Evolutionary conservation across 2,888 invertebrate genomes (phyloP).

Genomic region (Opisthograptis luteolata): DNA sequence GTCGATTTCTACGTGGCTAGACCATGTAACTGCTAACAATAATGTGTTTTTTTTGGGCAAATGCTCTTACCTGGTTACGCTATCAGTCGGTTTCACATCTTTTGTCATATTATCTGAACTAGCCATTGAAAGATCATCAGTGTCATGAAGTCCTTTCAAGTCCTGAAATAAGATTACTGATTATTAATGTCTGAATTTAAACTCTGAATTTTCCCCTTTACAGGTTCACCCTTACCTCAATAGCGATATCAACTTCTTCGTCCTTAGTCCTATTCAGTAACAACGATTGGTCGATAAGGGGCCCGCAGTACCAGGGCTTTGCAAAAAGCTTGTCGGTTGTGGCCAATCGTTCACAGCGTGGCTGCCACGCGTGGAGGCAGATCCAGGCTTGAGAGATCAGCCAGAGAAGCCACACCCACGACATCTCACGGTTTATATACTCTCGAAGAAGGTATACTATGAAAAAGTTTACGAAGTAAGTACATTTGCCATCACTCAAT

Average conservation of each 20-base stretch:
- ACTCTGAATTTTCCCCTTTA: too few relatives aligned
- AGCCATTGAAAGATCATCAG: constrained; percentile 48
- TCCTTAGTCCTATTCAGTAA: constrained; percentile 92
- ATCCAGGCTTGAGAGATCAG: constrained; percentile 94
- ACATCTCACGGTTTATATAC: constrained; percentile 85
- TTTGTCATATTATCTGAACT: constrained; percentile 63
- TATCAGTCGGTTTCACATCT: constrained; percentile 89
- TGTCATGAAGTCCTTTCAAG: constrained; percentile 48
- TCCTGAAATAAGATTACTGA: constrained; percentile 48
- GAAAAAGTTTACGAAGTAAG: constrained; percentile 22
- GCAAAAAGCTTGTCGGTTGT: constrained; percentile 93
- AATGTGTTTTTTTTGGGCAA: neutral
- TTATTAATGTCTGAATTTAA: neutral
- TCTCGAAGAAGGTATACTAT: constrained; percentile 77
- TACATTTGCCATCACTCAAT: too few relatives aligned
- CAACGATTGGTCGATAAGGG: constrained; percentile 93
- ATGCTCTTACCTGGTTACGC: constrained; percentile 89
- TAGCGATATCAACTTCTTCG: constrained; percentile 79
- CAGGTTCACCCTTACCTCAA: constrained; percentile 79
- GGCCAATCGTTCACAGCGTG: constrained; percentile 92
- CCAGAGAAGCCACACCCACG: constrained; percentile 93
- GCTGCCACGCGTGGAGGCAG: constrained; percentile 93
- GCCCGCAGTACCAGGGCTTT: constrained; percentile 92
- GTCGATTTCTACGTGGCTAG: too few relatives aligned
- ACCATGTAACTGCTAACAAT: too few relatives aligned